Conservation (phyloP, 1,140 invertebrate species). For the Melanaphis sacchari region DNA sequence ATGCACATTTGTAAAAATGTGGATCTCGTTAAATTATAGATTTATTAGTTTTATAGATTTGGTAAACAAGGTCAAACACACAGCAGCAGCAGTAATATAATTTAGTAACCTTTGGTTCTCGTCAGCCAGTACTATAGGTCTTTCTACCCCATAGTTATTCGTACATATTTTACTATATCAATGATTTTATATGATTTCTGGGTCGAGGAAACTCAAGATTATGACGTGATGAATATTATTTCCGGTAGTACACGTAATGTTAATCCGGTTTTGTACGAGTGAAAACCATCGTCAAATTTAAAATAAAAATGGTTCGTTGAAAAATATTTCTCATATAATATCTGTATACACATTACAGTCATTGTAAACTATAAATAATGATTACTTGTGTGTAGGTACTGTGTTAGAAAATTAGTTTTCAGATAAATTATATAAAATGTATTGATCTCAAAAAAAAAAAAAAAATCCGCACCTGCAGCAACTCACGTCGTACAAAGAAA, state of each 20-base stretch:
- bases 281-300: neutral
- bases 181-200: neutral
- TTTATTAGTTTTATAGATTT: neutral
- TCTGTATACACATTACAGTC: neutral
- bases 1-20: neutral
- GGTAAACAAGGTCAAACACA: neutral
- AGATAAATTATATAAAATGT: neutral
- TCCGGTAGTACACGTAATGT: neutral
- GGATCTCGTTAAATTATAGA: neutral
- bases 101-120: neutral
- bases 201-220: neutral
- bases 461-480: neutral
- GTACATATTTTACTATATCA: neutral
- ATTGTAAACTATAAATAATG: neutral
- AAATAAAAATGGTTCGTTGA: neutral
- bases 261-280: neutral
- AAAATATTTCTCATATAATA: neutral
- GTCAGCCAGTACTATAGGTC: neutral
- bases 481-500: neutral
- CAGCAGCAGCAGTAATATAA: neutral
- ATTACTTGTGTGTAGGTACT: neutral
- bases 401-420: conserved; percentile 9
- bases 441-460: conserved; percentile 1
- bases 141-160: neutral
- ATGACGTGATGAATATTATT: neutral